Conservation (phyloP, 1,140 invertebrate genomes). For the Neodiprion lecontei region DNA sequence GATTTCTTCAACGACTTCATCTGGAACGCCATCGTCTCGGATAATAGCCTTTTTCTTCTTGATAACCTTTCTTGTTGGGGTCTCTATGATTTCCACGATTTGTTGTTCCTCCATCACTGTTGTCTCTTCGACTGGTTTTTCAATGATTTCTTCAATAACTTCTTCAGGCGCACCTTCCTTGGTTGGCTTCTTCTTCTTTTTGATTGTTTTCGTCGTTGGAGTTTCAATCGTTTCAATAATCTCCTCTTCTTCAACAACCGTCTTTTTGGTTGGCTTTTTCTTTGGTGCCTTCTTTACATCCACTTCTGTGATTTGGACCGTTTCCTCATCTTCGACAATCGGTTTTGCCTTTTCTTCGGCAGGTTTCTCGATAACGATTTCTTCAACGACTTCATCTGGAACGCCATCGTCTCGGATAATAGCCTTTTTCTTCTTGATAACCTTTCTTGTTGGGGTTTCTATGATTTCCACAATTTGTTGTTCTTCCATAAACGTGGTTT, state of each 20-base stretch:
- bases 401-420: constrained; percentile 33
- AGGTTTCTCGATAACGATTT: constrained; percentile 27
- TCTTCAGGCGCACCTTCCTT: constrained; percentile 20
- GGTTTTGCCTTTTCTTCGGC: constrained; percentile 28
- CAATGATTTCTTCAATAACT: constrained; percentile 5
- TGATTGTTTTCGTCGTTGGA: constrained; percentile 36
- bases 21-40: constrained; percentile 38
- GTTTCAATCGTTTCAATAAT: constrained; percentile 36
- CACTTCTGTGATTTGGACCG: constrained; percentile 24
- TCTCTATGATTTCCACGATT: constrained; percentile 12
- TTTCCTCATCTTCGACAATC: constrained; percentile 23
- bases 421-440: constrained; percentile 25
- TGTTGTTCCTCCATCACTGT: constrained; percentile 12
- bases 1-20: constrained; percentile 38
- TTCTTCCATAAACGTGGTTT: constrained; percentile 12
- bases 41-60: constrained; percentile 38
- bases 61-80: constrained; percentile 10
- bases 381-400: constrained; percentile 25
- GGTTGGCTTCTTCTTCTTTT: constrained; percentile 35
- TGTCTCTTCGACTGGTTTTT: background rate
- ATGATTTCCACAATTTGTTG: constrained; percentile 32
- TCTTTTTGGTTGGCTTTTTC: constrained; percentile 18
- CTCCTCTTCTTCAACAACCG: constrained; percentile 26
- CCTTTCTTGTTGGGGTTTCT: constrained; percentile 29
- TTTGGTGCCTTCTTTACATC: constrained; percentile 17